A percentile compares a stretch with the other conserved stretches of the same genome.
These are phyloP conservation scores for Drosophila rellima DNA, from an alignment of 2,888 invertebrate species.

Conservation along the genomic window DNA sequence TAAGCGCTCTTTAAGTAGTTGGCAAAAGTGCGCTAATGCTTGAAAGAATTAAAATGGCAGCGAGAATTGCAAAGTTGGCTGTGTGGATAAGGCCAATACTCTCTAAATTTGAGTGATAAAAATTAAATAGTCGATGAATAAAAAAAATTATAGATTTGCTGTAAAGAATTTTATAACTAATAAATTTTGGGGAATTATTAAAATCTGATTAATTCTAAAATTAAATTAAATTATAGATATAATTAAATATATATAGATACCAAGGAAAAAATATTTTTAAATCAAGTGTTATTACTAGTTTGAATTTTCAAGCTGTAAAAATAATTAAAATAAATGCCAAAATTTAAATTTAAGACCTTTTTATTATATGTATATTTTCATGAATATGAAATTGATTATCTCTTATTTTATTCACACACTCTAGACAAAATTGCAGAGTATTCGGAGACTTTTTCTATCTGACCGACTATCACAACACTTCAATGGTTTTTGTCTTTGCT, in stretches of 20 bases:
- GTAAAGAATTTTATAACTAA: too few relatives aligned
- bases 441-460: background rate
- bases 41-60: background rate
- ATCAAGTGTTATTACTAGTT: too few relatives aligned
- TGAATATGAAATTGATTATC: background rate
- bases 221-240: background rate
- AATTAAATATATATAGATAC: background rate
- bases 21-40: slow-evolving; percentile 21
- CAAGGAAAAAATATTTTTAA: too few relatives aligned
- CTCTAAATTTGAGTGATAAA: background rate
- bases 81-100: background rate
- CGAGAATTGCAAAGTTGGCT: background rate
- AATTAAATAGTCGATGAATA: too few relatives aligned
- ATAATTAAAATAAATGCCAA: too few relatives aligned
- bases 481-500: slow-evolving; percentile 28
- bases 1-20: slow-evolving; percentile 52
- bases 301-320: too few relatives aligned
- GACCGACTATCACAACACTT: slow-evolving; percentile 16
- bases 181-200: too few relatives aligned
- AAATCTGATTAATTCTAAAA: too few relatives aligned
- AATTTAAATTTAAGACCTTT: too few relatives aligned
- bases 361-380: too few relatives aligned
- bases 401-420: background rate
- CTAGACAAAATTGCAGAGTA: slow-evolving; percentile 6
- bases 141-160: too few relatives aligned